phyloP scores from a whole-genome alignment of 2,888 invertebrate species.

The Myopa testacea region DNA sequence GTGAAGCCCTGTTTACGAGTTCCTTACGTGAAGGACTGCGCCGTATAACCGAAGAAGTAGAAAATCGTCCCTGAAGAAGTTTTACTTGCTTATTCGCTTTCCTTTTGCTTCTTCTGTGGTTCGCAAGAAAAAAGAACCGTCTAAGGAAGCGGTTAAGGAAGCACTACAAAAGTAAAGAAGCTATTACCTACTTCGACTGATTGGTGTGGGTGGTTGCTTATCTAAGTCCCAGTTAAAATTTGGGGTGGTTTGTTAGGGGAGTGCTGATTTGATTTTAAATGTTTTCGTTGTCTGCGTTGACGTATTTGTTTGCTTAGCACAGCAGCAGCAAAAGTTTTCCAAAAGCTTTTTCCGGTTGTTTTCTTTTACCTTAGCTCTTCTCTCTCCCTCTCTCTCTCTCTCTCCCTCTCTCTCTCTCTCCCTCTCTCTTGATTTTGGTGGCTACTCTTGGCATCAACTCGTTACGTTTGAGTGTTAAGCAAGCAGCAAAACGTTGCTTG shows the following conservation, averaged over 20 bases:
- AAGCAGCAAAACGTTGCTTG: slow-evolving; percentile 58
- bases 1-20: too few relatives aligned
- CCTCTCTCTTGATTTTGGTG: neutral
- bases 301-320: slow-evolving; percentile 59
- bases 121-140: neutral
- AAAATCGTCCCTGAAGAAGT: too few relatives aligned
- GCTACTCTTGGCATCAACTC: neutral
- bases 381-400: neutral
- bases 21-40: too few relatives aligned
- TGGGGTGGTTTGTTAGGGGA: slow-evolving; percentile 34
- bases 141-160: too few relatives aligned
- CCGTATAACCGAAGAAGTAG: too few relatives aligned
- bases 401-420: neutral
- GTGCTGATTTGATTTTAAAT: slow-evolving; percentile 55
- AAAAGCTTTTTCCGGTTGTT: slow-evolving; percentile 47
- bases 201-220: neutral
- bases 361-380: neutral
- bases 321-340: slow-evolving; percentile 58
- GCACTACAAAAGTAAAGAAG: too few relatives aligned
- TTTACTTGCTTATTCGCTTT: neutral
- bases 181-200: neutral
- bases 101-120: neutral
- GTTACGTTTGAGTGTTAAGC: slow-evolving; percentile 59
- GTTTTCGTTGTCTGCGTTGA: slow-evolving; percentile 52
- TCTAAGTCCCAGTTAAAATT: neutral